A percentile compares a stretch with the other conserved stretches of the same genome.
These are phyloP conservation scores for Eclectus roratus DNA, from an alignment of 2,113 vertebrate genomes.

Conservation along the genomic window DNA sequence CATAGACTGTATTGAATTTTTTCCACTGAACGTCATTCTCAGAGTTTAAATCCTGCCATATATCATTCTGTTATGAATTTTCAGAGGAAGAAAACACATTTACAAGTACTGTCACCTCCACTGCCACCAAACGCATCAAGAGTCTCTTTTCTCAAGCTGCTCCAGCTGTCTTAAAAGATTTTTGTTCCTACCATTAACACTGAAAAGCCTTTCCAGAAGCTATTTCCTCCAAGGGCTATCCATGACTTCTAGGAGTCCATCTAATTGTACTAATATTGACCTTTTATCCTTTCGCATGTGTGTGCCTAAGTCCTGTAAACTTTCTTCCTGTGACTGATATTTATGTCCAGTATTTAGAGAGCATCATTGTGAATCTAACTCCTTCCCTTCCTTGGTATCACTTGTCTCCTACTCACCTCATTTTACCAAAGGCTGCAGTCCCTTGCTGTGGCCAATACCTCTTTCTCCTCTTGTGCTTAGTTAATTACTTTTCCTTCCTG, in stretches of 20 bases:
- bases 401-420: not conserved
- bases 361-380: not conserved
- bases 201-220: not conserved
- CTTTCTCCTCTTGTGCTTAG: not conserved
- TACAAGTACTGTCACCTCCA: not conserved
- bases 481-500: not conserved
- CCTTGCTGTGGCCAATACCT: not conserved
- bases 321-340: not conserved
- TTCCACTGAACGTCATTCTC: not conserved
- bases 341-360: not conserved
- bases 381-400: not conserved
- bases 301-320: not conserved
- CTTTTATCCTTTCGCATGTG: not conserved
- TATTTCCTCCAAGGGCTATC: not conserved
- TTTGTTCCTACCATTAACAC: not conserved
- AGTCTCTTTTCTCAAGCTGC: not conserved
- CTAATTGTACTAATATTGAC: not conserved
- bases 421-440: not conserved
- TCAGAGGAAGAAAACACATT: not conserved
- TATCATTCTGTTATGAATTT: not conserved
- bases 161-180: not conserved
- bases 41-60: not conserved
- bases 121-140: not conserved
- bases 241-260: not conserved
- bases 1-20: not conserved